phyloP scores from a whole-genome alignment of 2,888 invertebrate species.

The Exephanes ischioxanthus region DNA sequence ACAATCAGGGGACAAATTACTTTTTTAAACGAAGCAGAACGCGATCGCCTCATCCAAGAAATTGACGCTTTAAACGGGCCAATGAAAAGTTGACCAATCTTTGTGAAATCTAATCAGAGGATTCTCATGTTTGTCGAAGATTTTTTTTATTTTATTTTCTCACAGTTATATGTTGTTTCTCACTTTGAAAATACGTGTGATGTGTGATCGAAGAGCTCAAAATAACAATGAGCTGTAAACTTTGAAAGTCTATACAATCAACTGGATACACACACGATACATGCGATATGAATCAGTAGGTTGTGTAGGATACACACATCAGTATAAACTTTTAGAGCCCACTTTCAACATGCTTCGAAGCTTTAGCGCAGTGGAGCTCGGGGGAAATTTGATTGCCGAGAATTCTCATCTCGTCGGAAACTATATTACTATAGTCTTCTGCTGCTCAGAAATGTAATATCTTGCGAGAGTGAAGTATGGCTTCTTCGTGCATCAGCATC shows the following conservation, averaged over 20 bases:
- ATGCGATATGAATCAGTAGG: not conserved
- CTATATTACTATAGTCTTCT: conserved; percentile 17
- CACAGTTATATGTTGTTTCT: not conserved
- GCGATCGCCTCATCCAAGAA: not conserved
- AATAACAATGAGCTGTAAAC: not conserved
- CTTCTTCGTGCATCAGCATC: conserved; percentile 18
- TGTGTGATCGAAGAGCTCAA: not conserved
- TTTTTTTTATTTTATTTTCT: not conserved
- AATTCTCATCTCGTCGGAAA: conserved; percentile 12
- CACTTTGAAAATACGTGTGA: not conserved
- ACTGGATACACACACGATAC: not conserved
- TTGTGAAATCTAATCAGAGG: not conserved
- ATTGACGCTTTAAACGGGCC: not conserved
- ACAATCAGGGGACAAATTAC: not conserved
- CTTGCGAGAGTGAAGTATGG: conserved; percentile 8
- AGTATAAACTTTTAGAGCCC: not conserved
- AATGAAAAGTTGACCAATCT: not conserved
- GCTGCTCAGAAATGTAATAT: conserved; percentile 15
- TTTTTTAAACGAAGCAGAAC: not conserved
- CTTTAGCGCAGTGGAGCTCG: not conserved
- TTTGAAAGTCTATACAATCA: not conserved
- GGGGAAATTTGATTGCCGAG: conserved; percentile 15
- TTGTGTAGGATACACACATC: not conserved
- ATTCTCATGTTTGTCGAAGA: not conserved
- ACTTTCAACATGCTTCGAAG: conserved; percentile 1